phyloP scores from a whole-genome alignment of 2,113 vertebrate species.

The Miniopterus natalensis region DNA sequence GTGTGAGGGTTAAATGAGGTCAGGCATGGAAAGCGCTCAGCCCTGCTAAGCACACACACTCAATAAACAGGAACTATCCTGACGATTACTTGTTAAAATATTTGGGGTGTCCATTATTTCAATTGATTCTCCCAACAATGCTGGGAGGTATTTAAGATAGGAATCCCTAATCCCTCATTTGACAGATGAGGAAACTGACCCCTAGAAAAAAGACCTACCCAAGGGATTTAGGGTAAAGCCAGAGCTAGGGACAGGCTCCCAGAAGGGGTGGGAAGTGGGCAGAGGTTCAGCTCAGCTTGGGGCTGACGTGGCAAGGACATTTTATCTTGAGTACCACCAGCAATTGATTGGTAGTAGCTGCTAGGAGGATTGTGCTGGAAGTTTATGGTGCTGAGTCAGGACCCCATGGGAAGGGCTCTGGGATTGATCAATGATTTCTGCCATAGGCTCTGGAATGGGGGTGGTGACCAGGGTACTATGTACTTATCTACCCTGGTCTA shows the following conservation, averaged over 20 bases:
- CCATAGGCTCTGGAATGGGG: not conserved
- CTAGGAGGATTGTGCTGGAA: not conserved
- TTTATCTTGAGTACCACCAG: not conserved
- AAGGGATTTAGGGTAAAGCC: not conserved
- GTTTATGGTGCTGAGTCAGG: not conserved
- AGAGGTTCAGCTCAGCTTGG: no score
- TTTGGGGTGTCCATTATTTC: not conserved
- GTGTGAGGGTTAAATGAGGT: not conserved
- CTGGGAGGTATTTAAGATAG: not conserved
- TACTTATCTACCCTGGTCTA: not conserved
- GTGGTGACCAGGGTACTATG: rapidly evolving
- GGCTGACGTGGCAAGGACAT: not conserved
- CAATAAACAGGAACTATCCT: not conserved
- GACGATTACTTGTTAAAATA: not conserved
- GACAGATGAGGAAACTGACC: slow-evolving; percentile 26
- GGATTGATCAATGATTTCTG: not conserved
- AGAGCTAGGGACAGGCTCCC: not conserved
- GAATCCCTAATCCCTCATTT: not conserved
- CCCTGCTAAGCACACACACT: not conserved
- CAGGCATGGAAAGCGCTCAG: not conserved
- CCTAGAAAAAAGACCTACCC: not conserved
- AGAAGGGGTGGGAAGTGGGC: not conserved
- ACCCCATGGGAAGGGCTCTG: not conserved
- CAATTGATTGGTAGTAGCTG: not conserved
- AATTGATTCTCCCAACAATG: not conserved